A percentile compares a stretch with the other conserved stretches of the same genome.
Conservation (phyloP, 2,113 vertebrate genomes). For the Bubo bubo region DNA sequence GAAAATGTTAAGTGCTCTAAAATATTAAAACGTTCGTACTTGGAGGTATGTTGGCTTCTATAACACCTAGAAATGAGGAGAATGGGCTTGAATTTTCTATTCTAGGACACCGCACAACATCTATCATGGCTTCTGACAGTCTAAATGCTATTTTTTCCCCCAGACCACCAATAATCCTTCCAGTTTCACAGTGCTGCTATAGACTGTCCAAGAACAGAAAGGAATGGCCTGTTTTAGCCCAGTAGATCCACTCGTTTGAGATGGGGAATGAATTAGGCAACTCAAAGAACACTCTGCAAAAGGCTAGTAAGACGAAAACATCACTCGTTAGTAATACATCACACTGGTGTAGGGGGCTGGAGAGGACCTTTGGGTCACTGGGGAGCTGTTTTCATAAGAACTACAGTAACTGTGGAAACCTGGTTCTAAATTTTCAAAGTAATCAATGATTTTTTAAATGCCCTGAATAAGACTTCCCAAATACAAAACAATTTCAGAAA, state of each 20-base stretch:
- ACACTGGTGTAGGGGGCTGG: background rate
- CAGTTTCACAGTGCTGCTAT: background rate
- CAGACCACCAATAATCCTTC: background rate
- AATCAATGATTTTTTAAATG: background rate
- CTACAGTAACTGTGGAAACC: background rate
- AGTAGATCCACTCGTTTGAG: background rate
- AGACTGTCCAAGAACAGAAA: background rate
- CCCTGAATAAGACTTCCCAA: background rate
- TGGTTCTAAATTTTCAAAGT: background rate
- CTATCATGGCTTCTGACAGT: background rate
- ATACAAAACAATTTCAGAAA: background rate
- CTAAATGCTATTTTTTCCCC: background rate
- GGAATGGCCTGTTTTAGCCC: background rate
- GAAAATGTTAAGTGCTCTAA: background rate
- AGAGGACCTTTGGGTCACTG: background rate
- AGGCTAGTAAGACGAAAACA: background rate
- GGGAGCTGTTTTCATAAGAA: background rate
- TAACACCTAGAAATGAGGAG: background rate
- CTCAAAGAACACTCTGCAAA: background rate
- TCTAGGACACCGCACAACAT: background rate
- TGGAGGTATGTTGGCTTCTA: background rate
- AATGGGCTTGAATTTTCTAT: background rate
- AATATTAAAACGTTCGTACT: background rate
- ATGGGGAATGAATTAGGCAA: background rate
- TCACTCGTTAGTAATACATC: rapidly evolving